phyloP scores from a whole-genome alignment of 2,797 vertebrate genomes.

The Propithecus deckenii region DNA sequence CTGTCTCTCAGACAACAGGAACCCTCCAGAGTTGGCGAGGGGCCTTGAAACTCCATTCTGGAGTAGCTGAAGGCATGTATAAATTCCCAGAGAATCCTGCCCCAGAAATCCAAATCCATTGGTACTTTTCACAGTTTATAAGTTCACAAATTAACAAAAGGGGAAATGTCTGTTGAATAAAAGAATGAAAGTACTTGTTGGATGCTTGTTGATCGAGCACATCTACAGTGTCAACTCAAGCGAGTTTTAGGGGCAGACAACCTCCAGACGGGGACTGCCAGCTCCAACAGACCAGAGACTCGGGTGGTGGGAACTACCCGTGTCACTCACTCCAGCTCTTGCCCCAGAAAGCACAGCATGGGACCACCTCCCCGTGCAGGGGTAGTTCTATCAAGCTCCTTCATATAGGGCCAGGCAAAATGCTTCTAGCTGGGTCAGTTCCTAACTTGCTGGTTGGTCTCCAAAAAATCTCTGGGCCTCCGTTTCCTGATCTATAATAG shows the following conservation, averaged over 20 bases:
- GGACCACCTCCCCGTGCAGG: not conserved
- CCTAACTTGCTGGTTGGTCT: not conserved
- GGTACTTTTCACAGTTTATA: slow-evolving; percentile 26
- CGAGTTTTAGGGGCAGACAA: not conserved
- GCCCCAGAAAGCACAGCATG: not conserved
- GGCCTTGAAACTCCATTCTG: not conserved
- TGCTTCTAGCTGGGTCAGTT: not conserved
- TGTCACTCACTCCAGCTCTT: not conserved
- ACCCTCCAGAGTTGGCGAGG: not conserved
- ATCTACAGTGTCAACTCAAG: not conserved
- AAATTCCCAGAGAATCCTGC: slow-evolving; percentile 41
- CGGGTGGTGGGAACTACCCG: not conserved
- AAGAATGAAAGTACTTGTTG: not conserved
- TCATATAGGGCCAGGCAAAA: not conserved
- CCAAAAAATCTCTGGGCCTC: not conserved
- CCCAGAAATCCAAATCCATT: slow-evolving; percentile 56
- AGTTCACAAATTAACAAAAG: slow-evolving; percentile 40
- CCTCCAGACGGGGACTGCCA: not conserved
- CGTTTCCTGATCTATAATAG: not conserved
- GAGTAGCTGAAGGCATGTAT: not conserved
- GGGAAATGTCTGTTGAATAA: not conserved
- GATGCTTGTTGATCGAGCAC: not conserved
- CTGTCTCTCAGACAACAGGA: not conserved
- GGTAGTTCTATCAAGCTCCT: not conserved
- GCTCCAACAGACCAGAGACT: not conserved